These are phyloP conservation scores for Sorex araneus DNA, from an alignment of 2,113 vertebrate species.

Conservation along the genomic window DNA sequence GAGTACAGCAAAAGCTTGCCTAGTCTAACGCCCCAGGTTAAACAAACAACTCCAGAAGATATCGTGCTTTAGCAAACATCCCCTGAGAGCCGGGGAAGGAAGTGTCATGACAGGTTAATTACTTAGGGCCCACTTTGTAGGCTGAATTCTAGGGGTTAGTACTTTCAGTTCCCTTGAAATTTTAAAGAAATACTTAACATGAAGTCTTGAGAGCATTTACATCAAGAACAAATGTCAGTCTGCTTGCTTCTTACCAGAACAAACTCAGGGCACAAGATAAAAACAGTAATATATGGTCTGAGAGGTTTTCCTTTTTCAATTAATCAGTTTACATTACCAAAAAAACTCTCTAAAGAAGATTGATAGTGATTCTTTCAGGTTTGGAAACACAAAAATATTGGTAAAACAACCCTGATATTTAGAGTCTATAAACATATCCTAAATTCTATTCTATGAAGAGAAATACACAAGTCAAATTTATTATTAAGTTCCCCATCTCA, in stretches of 20 bases:
- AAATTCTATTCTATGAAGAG: constrained; percentile 13
- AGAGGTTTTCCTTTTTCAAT: not conserved
- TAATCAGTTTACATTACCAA: not conserved
- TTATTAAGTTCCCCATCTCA: not conserved
- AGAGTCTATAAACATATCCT: not conserved
- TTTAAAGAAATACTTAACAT: constrained; percentile 1
- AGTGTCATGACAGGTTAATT: not conserved
- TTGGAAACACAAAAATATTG: constrained; percentile 24
- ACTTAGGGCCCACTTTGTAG: constrained; percentile 23
- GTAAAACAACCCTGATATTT: not conserved
- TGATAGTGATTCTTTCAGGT: constrained; percentile 45
- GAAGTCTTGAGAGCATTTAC: not conserved
- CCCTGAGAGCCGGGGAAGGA: constrained; percentile 47
- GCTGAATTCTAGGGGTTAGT: not conserved
- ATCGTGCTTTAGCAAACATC: constrained; percentile 33
- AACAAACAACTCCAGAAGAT: constrained; percentile 53
- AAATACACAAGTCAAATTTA: constrained; percentile 11
- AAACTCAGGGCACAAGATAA: constrained; percentile 40
- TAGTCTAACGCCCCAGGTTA: constrained; percentile 11
- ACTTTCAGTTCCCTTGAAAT: constrained; percentile 6
- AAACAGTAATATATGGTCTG: not conserved
- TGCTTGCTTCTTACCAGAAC: not conserved
- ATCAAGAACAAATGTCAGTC: constrained; percentile 1
- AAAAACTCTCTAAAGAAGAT: constrained; percentile 29
- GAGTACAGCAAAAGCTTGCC: constrained; percentile 4